Percentiles rank a stretch among this genome's conserved stretches.
Conservation (phyloP, 2,113 vertebrate species). For the Machaerirhynchus nigripectus region DNA sequence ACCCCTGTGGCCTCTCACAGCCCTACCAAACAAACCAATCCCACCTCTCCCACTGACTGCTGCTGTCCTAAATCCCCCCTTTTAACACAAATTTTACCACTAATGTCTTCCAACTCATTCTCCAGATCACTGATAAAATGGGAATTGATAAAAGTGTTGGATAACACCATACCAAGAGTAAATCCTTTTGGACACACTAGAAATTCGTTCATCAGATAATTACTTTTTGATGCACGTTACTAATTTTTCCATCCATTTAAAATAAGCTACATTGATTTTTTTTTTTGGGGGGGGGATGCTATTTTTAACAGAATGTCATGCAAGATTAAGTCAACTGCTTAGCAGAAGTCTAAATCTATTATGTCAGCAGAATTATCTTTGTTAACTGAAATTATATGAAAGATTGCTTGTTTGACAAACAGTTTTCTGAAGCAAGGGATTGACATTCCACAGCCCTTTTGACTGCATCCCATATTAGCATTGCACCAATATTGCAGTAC, state of each 20-base stretch:
- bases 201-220: constrained; percentile 18
- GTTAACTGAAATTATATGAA: background rate
- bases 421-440: background rate
- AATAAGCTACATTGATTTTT: background rate
- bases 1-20: background rate
- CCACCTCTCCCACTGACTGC: background rate
- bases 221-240: background rate
- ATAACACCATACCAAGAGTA: background rate
- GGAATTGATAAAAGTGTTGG: background rate
- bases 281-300: background rate
- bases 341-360: background rate
- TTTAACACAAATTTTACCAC: background rate
- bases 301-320: constrained; percentile 28
- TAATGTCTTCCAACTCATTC: background rate
- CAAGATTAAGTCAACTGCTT: constrained; percentile 8
- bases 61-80: background rate
- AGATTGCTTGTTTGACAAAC: background rate
- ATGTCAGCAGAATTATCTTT: constrained; percentile 24
- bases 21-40: background rate
- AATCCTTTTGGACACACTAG: background rate
- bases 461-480: background rate
- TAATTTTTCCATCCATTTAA: constrained; percentile 1
- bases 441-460: background rate
- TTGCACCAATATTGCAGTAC: background rate
- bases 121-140: background rate